Conservation (phyloP, 2,888 invertebrate genomes). For the Amphipoea lucens region DNA sequence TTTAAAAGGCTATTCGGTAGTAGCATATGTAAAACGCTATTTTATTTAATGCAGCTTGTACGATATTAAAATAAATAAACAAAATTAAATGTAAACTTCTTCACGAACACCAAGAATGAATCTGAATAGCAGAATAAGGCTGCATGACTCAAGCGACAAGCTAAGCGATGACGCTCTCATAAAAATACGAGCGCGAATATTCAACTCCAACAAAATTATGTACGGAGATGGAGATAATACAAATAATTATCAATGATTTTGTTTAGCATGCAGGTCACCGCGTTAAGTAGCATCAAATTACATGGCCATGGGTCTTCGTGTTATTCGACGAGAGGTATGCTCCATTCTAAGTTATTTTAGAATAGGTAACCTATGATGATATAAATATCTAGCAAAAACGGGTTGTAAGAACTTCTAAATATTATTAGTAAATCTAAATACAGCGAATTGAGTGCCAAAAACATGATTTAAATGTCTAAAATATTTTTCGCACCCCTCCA, state of each 20-base stretch:
- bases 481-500: neutral
- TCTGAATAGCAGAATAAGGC: conserved; percentile 5
- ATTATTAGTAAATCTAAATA: neutral
- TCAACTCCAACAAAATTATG: neutral
- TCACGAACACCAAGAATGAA: neutral
- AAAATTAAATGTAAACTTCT: neutral
- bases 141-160: conserved; percentile 25
- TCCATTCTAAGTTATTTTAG: neutral
- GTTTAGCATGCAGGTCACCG: neutral
- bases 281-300: neutral
- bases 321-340: neutral
- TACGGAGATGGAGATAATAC: neutral
- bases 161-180: conserved; percentile 15
- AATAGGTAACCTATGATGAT: neutral
- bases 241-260: neutral
- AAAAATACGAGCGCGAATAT: conserved; percentile 9
- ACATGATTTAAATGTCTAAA: too few species aligned
- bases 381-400: neutral
- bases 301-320: neutral
- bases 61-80: neutral
- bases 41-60: neutral
- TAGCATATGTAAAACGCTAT: neutral
- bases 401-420: neutral
- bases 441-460: neutral
- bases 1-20: too few species aligned